Evolutionary conservation across 1,140 invertebrate genomes (phyloP).

Genomic region (Apis cerana): DNA sequence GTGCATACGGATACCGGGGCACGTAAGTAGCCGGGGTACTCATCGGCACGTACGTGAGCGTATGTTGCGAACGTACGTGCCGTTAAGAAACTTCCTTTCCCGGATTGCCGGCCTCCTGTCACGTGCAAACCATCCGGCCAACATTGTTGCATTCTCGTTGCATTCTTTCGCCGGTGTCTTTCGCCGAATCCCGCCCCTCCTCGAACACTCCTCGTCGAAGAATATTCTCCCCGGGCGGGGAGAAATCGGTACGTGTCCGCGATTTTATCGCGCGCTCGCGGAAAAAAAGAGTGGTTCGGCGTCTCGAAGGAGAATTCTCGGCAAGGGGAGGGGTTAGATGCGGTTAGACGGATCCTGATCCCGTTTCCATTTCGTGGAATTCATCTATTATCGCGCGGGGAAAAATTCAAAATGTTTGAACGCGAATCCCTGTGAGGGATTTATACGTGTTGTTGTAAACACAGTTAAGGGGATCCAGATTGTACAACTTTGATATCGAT

Average conservation of each 20-base stretch:
- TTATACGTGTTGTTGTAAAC: too few relatives aligned
- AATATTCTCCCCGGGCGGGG: slow-evolving; percentile 34
- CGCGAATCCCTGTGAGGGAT: too few relatives aligned
- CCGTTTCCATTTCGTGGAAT: slow-evolving; percentile 8
- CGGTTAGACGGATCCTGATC: not conserved
- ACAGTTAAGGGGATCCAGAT: too few relatives aligned
- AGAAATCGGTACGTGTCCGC: slow-evolving; percentile 53
- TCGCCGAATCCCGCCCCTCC: slow-evolving; percentile 56
- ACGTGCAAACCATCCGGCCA: slow-evolving; percentile 64
- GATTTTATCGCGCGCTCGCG: slow-evolving; percentile 44
- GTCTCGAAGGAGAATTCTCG: slow-evolving; percentile 16
- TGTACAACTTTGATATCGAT: too few relatives aligned
- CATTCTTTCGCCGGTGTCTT: slow-evolving; percentile 51
- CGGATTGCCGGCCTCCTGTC: slow-evolving; percentile 60
- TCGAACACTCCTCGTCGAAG: slow-evolving; percentile 54
- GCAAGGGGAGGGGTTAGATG: not conserved
- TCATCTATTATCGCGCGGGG: not conserved
- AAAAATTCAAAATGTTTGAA: too few relatives aligned
- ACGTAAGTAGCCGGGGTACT: slow-evolving; percentile 46
- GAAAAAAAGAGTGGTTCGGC: not conserved
- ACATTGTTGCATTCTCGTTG: slow-evolving; percentile 65
- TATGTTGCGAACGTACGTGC: slow-evolving; percentile 63
- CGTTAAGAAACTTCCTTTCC: slow-evolving; percentile 66
- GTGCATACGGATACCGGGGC: slow-evolving; percentile 42
- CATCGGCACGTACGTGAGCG: slow-evolving; percentile 57